Evolutionary conservation across 2,888 invertebrate genomes (phyloP).

Genomic region (Drosophila prostipennis): DNA sequence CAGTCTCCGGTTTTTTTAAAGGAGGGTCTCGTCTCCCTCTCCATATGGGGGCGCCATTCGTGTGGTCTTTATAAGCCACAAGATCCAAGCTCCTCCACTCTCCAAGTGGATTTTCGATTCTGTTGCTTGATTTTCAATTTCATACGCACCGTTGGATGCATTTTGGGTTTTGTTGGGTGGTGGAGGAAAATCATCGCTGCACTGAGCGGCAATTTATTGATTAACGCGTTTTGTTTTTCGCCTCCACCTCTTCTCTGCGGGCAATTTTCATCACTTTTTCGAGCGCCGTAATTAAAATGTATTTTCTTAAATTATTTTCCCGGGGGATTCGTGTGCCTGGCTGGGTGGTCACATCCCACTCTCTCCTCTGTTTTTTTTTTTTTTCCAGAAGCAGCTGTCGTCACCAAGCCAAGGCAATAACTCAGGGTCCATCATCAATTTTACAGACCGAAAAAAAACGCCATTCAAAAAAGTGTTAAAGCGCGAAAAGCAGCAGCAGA

Average conservation of each 20-base stretch:
- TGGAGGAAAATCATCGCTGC: conserved; percentile 11
- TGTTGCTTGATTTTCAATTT: conserved; percentile 71
- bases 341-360: conserved; percentile 51
- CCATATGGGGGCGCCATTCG: conserved; percentile 53
- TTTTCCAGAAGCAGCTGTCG: conserved; percentile 60
- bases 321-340: conserved; percentile 31
- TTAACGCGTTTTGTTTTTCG: conserved; percentile 55
- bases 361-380: neutral
- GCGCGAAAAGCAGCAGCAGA: conserved; percentile 64
- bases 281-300: conserved; percentile 73
- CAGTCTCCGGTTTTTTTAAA: no score
- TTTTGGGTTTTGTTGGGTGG: neutral
- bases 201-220: conserved; percentile 65
- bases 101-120: conserved; percentile 2
- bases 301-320: conserved; percentile 60
- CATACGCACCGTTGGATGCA: conserved; percentile 78
- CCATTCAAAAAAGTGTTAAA: conserved; percentile 68
- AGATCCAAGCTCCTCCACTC: neutral
- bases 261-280: conserved; percentile 67
- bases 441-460: conserved; percentile 33
- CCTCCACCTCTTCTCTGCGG: conserved; percentile 16
- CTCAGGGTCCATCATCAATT: conserved; percentile 73
- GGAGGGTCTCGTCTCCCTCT: neutral
- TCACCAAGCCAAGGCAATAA: conserved; percentile 62
- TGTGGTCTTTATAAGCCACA: conserved; percentile 59